A percentile compares a stretch with the other conserved stretches of the same genome.
Evolutionary conservation across 2,888 invertebrate genomes (phyloP).

Genomic region (Drosophila anomelani): DNA sequence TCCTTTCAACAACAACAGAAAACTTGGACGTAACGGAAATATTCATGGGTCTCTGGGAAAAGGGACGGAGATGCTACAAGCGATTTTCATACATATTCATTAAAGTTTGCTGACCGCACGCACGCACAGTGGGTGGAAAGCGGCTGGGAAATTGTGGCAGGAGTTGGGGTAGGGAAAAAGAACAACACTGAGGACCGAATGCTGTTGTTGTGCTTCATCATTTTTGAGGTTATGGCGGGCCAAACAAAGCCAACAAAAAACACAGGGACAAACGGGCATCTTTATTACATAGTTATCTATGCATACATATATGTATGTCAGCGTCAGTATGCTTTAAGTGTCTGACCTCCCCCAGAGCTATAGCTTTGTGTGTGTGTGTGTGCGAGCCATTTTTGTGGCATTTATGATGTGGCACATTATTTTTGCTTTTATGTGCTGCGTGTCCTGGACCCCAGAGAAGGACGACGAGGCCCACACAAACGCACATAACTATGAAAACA

Average conservation of each 20-base stretch:
- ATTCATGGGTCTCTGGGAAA: slow-evolving; percentile 57
- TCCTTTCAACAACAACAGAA: slow-evolving; percentile 35
- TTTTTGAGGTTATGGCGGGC: slow-evolving; percentile 74
- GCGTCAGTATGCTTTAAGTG: slow-evolving; percentile 61
- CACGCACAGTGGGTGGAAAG: slow-evolving; percentile 20
- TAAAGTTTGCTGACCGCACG: slow-evolving; percentile 78
- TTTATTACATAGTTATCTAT: slow-evolving; percentile 65
- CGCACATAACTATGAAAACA: slow-evolving; percentile 42
- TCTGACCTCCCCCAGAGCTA: slow-evolving; percentile 58
- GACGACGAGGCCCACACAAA: slow-evolving; percentile 6
- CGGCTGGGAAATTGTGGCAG: slow-evolving; percentile 4
- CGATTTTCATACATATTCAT: slow-evolving; percentile 79
- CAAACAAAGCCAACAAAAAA: slow-evolving; percentile 40
- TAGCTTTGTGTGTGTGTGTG: slow-evolving; percentile 32
- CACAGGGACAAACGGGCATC: slow-evolving; percentile 61
- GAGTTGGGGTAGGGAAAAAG: slow-evolving; percentile 4
- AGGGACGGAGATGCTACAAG: slow-evolving; percentile 53
- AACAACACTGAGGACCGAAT: slow-evolving; percentile 22
- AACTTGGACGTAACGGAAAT: slow-evolving; percentile 52
- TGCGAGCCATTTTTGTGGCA: slow-evolving; percentile 74
- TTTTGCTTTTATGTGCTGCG: slow-evolving; percentile 67
- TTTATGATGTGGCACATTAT: slow-evolving; percentile 78
- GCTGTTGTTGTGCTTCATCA: slow-evolving; percentile 70
- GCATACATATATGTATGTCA: slow-evolving; percentile 3
- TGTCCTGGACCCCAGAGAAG: slow-evolving; percentile 41